Evolutionary conservation across 2,113 vertebrate species (phyloP).

Genomic region (Tetrao urogallus): DNA sequence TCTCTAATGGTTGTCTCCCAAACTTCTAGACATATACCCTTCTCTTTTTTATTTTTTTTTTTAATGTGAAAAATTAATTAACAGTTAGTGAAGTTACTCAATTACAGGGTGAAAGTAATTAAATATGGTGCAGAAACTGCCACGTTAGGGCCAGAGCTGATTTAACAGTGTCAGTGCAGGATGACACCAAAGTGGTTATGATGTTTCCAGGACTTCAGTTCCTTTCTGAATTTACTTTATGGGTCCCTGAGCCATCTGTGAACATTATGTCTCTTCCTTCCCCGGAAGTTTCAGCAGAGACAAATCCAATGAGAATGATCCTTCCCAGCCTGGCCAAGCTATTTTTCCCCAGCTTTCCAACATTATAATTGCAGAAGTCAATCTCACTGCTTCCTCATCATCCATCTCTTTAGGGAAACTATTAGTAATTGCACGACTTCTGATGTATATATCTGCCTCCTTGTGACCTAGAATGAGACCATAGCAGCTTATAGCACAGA

Average conservation of each 20-base stretch:
- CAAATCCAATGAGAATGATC: background rate
- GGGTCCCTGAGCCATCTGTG: background rate
- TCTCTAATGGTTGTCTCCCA: constrained; percentile 4
- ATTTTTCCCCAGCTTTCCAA: background rate
- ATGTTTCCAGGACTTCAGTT: background rate
- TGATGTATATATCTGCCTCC: background rate
- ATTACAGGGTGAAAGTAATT: background rate
- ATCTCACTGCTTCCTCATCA: background rate
- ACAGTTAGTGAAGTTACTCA: background rate
- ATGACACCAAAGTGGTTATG: background rate
- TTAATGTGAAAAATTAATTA: background rate
- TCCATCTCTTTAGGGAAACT: background rate
- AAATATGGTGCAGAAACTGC: background rate
- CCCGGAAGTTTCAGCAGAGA: background rate
- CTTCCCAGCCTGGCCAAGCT: background rate
- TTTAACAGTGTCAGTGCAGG: background rate
- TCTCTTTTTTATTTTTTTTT: constrained; percentile 37
- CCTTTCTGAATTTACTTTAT: background rate
- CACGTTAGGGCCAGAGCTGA: background rate
- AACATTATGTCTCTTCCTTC: background rate
- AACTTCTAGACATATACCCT: background rate
- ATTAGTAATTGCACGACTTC: background rate
- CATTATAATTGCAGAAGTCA: background rate
- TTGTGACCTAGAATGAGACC: background rate
- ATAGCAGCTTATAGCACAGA: background rate